Evolutionary conservation across 2,888 invertebrate genomes (phyloP).

Genomic region (Diogma glabrata): DNA sequence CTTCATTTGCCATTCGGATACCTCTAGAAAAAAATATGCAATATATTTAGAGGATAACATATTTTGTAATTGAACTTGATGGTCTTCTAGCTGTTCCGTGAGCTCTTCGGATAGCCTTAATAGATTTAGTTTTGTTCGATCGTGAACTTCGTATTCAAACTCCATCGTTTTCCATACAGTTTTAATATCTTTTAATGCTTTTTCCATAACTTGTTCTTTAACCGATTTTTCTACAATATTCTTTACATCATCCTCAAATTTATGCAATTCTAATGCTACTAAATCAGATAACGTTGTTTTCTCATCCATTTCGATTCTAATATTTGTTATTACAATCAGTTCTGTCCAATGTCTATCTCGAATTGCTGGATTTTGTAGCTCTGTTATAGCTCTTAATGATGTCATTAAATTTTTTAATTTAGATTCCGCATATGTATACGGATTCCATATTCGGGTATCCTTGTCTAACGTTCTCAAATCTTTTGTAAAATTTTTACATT

Average conservation of each 20-base stretch:
- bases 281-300: slow-evolving; percentile 79
- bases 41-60: slow-evolving; percentile 91
- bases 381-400: slow-evolving; percentile 81
- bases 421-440: slow-evolving; percentile 66
- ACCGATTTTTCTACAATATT: slow-evolving; percentile 92
- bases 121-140: slow-evolving; percentile 66
- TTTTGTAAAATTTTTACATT: slow-evolving; percentile 84
- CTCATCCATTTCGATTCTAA: slow-evolving; percentile 35
- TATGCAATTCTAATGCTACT: slow-evolving; percentile 75
- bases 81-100: slow-evolving; percentile 87
- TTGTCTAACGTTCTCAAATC: slow-evolving; percentile 71
- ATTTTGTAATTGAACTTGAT: slow-evolving; percentile 88
- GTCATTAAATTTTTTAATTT: slow-evolving; percentile 87
- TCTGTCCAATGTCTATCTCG: slow-evolving; percentile 90
- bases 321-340: slow-evolving; percentile 85
- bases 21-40: slow-evolving; percentile 71
- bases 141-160: slow-evolving; percentile 67
- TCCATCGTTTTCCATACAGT: slow-evolving; percentile 72
- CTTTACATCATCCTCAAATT: slow-evolving; percentile 90
- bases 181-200: slow-evolving; percentile 74
- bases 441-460: slow-evolving; percentile 65
- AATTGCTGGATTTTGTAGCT: slow-evolving; percentile 89
- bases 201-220: slow-evolving; percentile 95
- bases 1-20: slow-evolving; percentile 78
- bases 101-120: slow-evolving; percentile 76